These are phyloP conservation scores for Cavia aperea DNA, from an alignment of 2,113 vertebrate species.

Conservation along the genomic window DNA sequence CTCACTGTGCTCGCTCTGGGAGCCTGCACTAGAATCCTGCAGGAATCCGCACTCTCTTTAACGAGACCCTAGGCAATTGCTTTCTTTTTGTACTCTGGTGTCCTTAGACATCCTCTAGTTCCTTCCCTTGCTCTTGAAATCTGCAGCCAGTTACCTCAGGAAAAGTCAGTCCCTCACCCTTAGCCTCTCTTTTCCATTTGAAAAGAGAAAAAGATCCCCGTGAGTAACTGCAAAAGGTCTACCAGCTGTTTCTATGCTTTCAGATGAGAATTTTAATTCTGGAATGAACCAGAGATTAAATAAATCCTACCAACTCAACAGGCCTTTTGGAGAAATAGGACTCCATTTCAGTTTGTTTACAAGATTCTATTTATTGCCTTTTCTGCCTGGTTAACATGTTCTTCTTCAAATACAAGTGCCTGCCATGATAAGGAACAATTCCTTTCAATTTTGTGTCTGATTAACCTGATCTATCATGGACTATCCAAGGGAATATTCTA, in stretches of 20 bases:
- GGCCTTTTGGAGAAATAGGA: not conserved
- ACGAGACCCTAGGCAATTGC: not conserved
- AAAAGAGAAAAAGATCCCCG: not conserved
- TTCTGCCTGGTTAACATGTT: not conserved
- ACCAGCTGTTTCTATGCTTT: not conserved
- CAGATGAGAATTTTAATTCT: not conserved
- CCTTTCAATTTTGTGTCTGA: slow-evolving; percentile 49
- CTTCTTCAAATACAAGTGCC: not conserved
- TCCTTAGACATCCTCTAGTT: not conserved
- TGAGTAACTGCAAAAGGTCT: not conserved
- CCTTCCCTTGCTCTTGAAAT: not conserved
- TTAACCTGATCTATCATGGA: not conserved
- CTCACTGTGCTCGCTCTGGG: not conserved
- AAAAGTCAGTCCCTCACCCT: not conserved
- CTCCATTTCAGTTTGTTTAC: not conserved
- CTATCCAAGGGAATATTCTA: not conserved
- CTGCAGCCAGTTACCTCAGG: not conserved
- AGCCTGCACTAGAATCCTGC: not conserved
- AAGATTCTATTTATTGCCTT: not conserved
- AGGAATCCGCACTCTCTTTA: not conserved
- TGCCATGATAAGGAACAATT: not conserved
- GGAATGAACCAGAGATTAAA: slow-evolving; percentile 11
- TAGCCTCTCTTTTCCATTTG: not conserved
- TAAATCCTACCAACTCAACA: not conserved
- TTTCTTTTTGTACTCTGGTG: not conserved